Percentiles rank a stretch among this genome's conserved stretches.
These are phyloP conservation scores for Hypotaenidia philippensis DNA, from an alignment of 2,797 vertebrate genomes.

Conservation along the genomic window DNA sequence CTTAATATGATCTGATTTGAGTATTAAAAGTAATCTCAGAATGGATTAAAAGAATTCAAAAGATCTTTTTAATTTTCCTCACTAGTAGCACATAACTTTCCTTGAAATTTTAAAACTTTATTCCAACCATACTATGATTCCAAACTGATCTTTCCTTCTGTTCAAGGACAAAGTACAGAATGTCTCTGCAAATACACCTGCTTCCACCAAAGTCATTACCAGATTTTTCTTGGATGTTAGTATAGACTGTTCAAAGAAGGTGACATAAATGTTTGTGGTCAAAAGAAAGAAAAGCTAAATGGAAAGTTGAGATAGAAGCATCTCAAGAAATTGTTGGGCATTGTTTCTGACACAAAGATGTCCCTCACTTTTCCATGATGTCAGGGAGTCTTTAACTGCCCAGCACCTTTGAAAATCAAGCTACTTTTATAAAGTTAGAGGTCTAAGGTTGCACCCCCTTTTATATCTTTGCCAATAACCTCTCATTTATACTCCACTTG, in stretches of 20 bases:
- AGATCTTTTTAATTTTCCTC: not conserved
- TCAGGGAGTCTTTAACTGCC: not conserved
- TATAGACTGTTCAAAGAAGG: not conserved
- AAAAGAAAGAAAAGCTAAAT: not conserved
- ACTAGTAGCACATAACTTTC: not conserved
- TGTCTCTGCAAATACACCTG: not conserved
- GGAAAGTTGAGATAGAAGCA: not conserved
- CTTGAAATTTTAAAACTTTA: not conserved
- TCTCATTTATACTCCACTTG: not conserved
- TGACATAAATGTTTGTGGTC: not conserved
- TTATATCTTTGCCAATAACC: not conserved
- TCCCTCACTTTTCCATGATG: not conserved
- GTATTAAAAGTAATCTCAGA: not conserved
- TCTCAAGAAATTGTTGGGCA: not conserved
- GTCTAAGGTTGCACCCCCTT: not conserved
- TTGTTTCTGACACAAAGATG: not conserved
- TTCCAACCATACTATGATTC: not conserved
- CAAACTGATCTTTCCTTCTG: not conserved
- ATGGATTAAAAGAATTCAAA: not conserved
- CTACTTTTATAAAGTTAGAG: not conserved
- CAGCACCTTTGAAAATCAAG: not conserved
- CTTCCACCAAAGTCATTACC: not conserved
- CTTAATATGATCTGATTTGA: not conserved
- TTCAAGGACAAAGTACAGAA: not conserved
- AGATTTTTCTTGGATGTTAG: not conserved